Percentiles rank a stretch among this genome's conserved stretches.
These are phyloP conservation scores for Anthopleura xanthogrammica DNA, from an alignment of 92 coral and sea anemone genomes.

Conservation along the genomic window DNA sequence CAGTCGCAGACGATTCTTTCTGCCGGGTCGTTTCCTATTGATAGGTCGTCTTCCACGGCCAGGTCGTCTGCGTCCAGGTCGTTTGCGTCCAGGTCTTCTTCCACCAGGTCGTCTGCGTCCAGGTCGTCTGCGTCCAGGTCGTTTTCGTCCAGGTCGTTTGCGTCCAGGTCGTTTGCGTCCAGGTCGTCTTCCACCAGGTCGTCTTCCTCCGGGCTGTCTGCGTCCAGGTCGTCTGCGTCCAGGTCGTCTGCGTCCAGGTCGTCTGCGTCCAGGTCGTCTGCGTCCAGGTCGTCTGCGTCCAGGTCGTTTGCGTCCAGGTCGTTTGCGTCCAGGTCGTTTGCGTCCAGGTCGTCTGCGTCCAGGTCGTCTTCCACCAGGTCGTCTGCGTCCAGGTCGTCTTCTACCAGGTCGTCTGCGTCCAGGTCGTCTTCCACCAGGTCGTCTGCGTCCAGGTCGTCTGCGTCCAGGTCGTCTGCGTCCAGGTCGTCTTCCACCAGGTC, in stretches of 20 bases:
- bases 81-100: not conserved
- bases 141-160: not conserved
- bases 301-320: not conserved
- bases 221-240: not conserved
- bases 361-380: not conserved
- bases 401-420: not conserved
- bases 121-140: not conserved
- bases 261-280: not conserved
- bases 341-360: not conserved
- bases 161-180: not conserved
- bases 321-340: constrained; percentile 5
- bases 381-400: not conserved
- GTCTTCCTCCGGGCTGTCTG: not conserved
- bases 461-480: constrained; percentile 1
- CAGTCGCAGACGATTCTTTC: not conserved
- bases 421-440: not conserved
- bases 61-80: constrained; percentile 1
- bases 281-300: not conserved
- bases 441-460: not conserved
- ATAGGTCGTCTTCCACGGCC: not conserved
- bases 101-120: not conserved
- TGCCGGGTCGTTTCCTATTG: not conserved
- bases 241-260: constrained; percentile 3
- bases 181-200: not conserved
- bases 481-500: constrained; percentile 7